Evolutionary conservation across 2,113 vertebrate genomes (phyloP).

Genomic region (Rhinolophus ferrumequinum): DNA sequence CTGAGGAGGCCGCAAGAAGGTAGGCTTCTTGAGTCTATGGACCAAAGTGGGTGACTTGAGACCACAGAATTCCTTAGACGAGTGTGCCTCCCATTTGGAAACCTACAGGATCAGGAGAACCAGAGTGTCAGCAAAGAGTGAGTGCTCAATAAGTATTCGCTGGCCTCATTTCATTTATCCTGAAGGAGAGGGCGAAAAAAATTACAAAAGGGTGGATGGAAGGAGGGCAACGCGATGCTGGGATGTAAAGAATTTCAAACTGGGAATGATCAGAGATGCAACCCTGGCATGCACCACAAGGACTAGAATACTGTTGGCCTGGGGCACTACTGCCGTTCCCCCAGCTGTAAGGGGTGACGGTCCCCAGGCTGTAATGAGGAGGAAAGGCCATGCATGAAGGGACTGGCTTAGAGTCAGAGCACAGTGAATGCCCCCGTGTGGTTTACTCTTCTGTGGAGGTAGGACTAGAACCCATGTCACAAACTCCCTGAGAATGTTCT

Average conservation of each 20-base stretch:
- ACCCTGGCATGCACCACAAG: accelerated
- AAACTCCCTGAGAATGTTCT: accelerated
- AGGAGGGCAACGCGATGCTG: neutral
- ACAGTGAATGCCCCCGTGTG: accelerated
- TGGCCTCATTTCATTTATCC: neutral
- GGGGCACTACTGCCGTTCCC: accelerated
- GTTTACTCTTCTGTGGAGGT: neutral
- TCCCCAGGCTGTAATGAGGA: neutral
- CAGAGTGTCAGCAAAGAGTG: neutral
- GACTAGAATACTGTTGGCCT: accelerated
- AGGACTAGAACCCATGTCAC: accelerated
- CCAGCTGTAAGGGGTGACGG: too few relatives aligned
- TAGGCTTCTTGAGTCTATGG: neutral
- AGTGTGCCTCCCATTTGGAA: neutral
- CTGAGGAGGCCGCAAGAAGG: neutral
- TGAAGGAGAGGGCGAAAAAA: neutral
- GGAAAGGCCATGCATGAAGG: neutral
- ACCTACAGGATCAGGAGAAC: neutral
- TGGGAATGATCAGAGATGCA: neutral
- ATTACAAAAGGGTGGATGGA: neutral
- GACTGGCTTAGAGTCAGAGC: neutral
- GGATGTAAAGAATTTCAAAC: neutral
- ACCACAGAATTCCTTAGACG: neutral
- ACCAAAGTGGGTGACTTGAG: neutral
- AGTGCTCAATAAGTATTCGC: neutral